phyloP scores from a whole-genome alignment of 2,888 invertebrate genomes.

The Isoperla grammatica region DNA sequence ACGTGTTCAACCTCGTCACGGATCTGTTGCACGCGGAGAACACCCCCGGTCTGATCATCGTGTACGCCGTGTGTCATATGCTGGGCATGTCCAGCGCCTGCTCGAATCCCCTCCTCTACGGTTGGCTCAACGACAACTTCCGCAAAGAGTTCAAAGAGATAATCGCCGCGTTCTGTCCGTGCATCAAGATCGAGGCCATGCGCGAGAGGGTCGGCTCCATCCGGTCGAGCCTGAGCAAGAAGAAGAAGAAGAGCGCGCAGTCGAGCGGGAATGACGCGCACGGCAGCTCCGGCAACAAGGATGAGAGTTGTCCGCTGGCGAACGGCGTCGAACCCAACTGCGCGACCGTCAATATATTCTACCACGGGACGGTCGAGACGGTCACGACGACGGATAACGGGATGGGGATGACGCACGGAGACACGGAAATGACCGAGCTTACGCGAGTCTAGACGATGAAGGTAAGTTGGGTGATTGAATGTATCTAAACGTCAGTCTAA shows the following conservation, averaged over 20 bases:
- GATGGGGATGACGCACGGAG: conserved; percentile 25
- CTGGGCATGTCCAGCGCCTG: conserved; percentile 85
- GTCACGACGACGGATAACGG: conserved; percentile 28
- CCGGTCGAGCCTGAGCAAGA: conserved; percentile 39
- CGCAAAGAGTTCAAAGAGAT: conserved; percentile 82
- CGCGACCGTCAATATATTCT: conserved; percentile 19
- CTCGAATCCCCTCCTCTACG: conserved; percentile 86
- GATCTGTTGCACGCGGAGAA: conserved; percentile 54
- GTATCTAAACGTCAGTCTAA: too few relatives aligned
- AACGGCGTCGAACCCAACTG: conserved; percentile 15
- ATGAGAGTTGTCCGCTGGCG: conserved; percentile 1
- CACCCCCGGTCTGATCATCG: conserved; percentile 47
- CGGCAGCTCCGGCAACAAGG: background rate
- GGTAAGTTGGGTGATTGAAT: too few relatives aligned
- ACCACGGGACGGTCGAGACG: conserved; percentile 26
- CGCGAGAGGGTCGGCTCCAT: conserved; percentile 29
- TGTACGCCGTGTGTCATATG: conserved; percentile 56
- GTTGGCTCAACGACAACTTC: conserved; percentile 92
- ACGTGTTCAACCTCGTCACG: conserved; percentile 75
- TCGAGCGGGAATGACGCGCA: conserved; percentile 6
- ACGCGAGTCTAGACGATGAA: conserved; percentile 22
- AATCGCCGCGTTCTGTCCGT: conserved; percentile 39
- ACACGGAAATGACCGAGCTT: conserved; percentile 30
- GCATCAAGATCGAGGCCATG: conserved; percentile 28
- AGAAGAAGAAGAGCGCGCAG: conserved; percentile 26